phyloP scores from a whole-genome alignment of 2,888 invertebrate species.

The Trichopria drosophilae region DNA sequence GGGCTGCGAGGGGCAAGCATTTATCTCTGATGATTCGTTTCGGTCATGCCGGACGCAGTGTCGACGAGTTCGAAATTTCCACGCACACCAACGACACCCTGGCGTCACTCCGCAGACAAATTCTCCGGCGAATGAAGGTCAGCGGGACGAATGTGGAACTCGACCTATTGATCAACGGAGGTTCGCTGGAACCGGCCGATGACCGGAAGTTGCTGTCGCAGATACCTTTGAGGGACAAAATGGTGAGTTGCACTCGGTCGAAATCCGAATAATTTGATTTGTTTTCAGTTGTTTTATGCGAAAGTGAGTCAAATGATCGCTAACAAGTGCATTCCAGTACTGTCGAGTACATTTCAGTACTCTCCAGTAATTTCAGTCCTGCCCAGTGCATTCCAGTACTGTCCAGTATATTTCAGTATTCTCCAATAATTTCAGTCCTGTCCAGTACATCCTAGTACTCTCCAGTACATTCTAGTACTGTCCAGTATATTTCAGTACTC shows the following conservation, averaged over 20 bases:
- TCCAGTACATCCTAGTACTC: too few relatives aligned
- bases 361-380: too few relatives aligned
- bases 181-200: conserved; percentile 82
- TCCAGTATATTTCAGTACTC: too few relatives aligned
- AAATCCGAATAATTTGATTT: background rate
- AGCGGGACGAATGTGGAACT: conserved; percentile 78
- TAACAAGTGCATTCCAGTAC: too few relatives aligned
- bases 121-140: conserved; percentile 68
- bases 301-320: background rate
- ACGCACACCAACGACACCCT: conserved; percentile 95
- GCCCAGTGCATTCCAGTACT: too few relatives aligned
- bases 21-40: conserved; percentile 84
- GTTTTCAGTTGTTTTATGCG: background rate
- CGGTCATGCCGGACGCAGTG: conserved; percentile 82
- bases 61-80: conserved; percentile 89
- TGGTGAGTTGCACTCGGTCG: conserved; percentile 62
- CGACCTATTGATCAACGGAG: conserved; percentile 87
- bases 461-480: too few relatives aligned
- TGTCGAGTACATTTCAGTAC: too few relatives aligned
- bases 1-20: conserved; percentile 89
- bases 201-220: conserved; percentile 86
- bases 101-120: conserved; percentile 78
- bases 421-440: too few relatives aligned
- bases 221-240: conserved; percentile 85
- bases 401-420: too few relatives aligned